Percentiles rank a stretch among this genome's conserved stretches.
Evolutionary conservation across 1,140 invertebrate genomes (phyloP).

Genomic region (Oreohelix idahoensis): DNA sequence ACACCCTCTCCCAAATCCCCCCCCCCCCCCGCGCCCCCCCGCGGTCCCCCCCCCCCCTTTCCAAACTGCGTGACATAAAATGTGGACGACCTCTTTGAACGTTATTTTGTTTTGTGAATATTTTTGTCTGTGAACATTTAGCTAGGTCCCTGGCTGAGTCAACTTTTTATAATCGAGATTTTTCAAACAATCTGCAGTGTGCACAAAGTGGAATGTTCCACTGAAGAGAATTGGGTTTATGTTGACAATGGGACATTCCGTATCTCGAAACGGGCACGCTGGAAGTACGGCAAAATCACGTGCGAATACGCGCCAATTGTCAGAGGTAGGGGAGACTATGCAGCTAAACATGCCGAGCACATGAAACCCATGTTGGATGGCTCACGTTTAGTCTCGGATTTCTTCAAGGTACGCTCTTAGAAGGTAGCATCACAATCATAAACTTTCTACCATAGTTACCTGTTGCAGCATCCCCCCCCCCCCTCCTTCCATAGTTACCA

Average conservation of each 20-base stretch:
- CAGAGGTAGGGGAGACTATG: slow-evolving; percentile 50
- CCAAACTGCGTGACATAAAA: too few relatives aligned
- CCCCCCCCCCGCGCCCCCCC: too few relatives aligned
- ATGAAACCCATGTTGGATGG: slow-evolving; percentile 58
- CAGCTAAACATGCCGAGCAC: slow-evolving; percentile 43
- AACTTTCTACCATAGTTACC: too few relatives aligned
- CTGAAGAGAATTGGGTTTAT: slow-evolving; percentile 64
- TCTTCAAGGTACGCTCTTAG: slow-evolving; percentile 55
- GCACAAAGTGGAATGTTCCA: slow-evolving; percentile 76
- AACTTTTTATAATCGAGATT: not conserved
- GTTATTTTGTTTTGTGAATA: not conserved
- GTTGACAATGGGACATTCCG: slow-evolving; percentile 58
- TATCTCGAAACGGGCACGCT: slow-evolving; percentile 44
- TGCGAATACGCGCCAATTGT: slow-evolving; percentile 61
- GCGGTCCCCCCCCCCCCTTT: too few relatives aligned
- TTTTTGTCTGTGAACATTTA: not conserved
- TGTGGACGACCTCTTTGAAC: too few relatives aligned
- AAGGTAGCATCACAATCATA: too few relatives aligned
- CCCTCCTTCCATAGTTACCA: too few relatives aligned
- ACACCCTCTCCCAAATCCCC: too few relatives aligned
- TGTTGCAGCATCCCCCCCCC: too few relatives aligned
- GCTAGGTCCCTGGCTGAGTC: not conserved
- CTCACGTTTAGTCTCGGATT: slow-evolving; percentile 55
- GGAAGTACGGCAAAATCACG: slow-evolving; percentile 60
- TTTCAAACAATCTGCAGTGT: not conserved